phyloP scores from a whole-genome alignment of 2,888 invertebrate genomes.

The Drosophila anomelani region DNA sequence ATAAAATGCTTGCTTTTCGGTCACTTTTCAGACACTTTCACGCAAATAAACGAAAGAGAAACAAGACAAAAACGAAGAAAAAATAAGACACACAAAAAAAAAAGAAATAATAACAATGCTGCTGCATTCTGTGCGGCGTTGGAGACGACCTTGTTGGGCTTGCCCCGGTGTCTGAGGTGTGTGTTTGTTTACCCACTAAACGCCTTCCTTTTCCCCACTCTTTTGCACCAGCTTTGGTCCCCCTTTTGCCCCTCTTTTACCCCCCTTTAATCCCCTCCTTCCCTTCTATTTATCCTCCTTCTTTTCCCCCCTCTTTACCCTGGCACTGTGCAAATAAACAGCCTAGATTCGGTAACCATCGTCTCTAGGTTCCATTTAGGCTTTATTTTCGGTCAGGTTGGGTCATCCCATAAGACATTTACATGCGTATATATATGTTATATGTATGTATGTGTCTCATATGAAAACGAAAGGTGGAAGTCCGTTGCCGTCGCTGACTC shows the following conservation, averaged over 20 bases:
- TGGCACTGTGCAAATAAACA: slow-evolving; percentile 33
- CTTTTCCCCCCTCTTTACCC: too few relatives aligned
- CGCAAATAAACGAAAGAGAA: slow-evolving; percentile 30
- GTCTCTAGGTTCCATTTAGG: neutral
- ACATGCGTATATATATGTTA: neutral
- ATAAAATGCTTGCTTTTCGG: slow-evolving; percentile 52
- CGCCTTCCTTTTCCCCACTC: neutral
- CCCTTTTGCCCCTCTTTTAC: neutral
- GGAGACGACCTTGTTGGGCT: slow-evolving; percentile 63
- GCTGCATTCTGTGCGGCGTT: slow-evolving; percentile 61
- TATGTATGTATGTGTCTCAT: neutral
- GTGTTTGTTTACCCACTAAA: slow-evolving; percentile 37
- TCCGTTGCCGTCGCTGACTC: slow-evolving; percentile 4
- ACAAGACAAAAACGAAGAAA: slow-evolving; percentile 1
- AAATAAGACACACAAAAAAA: neutral
- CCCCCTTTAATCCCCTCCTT: too few relatives aligned
- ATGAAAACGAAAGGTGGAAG: slow-evolving; percentile 33
- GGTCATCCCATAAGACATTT: slow-evolving; percentile 14
- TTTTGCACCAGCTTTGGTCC: too few relatives aligned
- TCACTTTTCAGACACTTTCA: slow-evolving; percentile 63
- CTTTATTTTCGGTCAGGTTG: slow-evolving; percentile 7
- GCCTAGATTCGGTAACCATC: slow-evolving; percentile 26
- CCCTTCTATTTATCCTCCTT: too few relatives aligned
- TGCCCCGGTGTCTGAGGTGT: neutral
- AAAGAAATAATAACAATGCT: slow-evolving; percentile 55